phyloP scores from a whole-genome alignment of 2,797 vertebrate genomes.

The Periophthalmus magnuspinnatus region DNA sequence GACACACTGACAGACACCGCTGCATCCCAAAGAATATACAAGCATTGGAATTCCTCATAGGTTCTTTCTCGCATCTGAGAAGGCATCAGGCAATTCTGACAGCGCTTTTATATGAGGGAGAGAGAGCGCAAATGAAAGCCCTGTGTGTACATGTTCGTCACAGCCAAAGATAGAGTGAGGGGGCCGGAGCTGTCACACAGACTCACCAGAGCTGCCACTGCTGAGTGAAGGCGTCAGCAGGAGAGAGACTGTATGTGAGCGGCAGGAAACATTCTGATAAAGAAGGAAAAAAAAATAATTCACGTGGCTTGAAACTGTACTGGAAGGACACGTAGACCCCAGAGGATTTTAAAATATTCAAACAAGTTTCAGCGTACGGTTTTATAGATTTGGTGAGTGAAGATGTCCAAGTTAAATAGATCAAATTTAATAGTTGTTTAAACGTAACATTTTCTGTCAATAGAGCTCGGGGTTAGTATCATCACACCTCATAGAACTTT shows the following conservation, averaged over 20 bases:
- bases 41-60: conserved; percentile 12
- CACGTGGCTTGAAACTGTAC: conserved; percentile 28
- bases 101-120: conserved; percentile 22
- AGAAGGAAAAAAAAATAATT: conserved; percentile 28
- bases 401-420: conserved; percentile 31
- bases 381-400: conserved; percentile 24
- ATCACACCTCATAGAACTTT: no score
- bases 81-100: conserved; percentile 14
- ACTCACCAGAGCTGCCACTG: conserved; percentile 19
- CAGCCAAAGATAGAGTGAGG: conserved; percentile 12
- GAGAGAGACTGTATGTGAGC: not conserved
- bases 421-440: conserved; percentile 12
- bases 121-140: conserved; percentile 5
- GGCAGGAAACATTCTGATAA: conserved; percentile 36
- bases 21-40: conserved; percentile 27
- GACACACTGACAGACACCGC: conserved; percentile 18
- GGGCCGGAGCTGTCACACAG: conserved; percentile 19
- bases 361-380: conserved; percentile 24
- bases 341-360: conserved; percentile 15
- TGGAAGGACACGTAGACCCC: conserved; percentile 31
- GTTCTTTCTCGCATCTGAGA: conserved; percentile 20
- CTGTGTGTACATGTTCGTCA: conserved; percentile 16
- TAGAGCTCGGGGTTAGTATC: no score
- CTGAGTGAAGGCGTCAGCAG: conserved; percentile 19
- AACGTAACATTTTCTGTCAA: not conserved